phyloP scores from a whole-genome alignment of 1,140 invertebrate genomes.

The Drepana arcuata region DNA sequence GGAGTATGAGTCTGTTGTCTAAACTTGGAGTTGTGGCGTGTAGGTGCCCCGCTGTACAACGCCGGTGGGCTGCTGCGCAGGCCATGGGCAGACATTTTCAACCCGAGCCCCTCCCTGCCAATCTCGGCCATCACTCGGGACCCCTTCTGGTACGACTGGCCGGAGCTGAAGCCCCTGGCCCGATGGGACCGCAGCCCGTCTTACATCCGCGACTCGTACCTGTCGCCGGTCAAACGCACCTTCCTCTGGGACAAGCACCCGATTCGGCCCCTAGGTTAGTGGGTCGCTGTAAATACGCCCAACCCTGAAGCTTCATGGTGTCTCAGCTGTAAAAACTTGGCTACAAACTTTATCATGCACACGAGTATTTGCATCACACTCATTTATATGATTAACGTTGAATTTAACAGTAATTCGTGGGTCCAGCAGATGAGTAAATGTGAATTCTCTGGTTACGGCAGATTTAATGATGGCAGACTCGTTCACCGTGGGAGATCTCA shows the following conservation, averaged over 20 bases:
- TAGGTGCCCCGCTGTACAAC: constrained; percentile 80
- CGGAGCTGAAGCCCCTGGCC: constrained; percentile 80
- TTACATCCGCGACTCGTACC: constrained; percentile 87
- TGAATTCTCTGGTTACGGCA: constrained; percentile 43
- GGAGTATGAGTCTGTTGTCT: constrained; percentile 34
- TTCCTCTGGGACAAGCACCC: constrained; percentile 92
- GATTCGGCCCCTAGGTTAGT: constrained; percentile 84
- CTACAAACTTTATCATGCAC: constrained; percentile 19
- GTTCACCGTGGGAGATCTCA: constrained; percentile 64
- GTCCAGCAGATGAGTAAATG: constrained; percentile 21
- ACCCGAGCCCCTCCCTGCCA: constrained; percentile 82
- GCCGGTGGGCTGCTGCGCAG: constrained; percentile 75
- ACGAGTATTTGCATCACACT: constrained; percentile 13
- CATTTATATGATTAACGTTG: constrained; percentile 11
- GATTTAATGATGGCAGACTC: constrained; percentile 64
- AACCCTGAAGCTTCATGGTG: constrained; percentile 26
- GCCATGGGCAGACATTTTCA: constrained; percentile 82
- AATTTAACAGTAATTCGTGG: constrained; percentile 14
- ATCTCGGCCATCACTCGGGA: constrained; percentile 85
- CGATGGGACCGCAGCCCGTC: constrained; percentile 80
- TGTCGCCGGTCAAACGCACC: constrained; percentile 89
- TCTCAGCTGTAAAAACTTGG: constrained; percentile 46
- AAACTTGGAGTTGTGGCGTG: constrained; percentile 41
- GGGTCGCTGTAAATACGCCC: constrained; percentile 43
- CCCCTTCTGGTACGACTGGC: constrained; percentile 89